Evolutionary conservation across 2,888 invertebrate species (phyloP).

Genomic region (Drosophila pegasa): DNA sequence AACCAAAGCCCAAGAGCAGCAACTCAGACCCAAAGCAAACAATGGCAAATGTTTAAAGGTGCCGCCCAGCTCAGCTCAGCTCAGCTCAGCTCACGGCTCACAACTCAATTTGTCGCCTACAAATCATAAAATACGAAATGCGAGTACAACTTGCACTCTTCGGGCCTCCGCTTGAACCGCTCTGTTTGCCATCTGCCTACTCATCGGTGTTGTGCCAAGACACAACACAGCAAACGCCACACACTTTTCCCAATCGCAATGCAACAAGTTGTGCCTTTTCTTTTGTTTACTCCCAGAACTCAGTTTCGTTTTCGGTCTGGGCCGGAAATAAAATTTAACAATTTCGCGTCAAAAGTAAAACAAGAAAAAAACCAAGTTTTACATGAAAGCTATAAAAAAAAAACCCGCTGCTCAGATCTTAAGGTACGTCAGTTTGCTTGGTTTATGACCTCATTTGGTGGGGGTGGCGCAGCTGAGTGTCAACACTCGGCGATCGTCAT

Average conservation of each 20-base stretch:
- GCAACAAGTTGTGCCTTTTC: conserved; percentile 20
- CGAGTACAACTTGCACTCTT: conserved; percentile 40
- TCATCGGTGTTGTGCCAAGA: conserved; percentile 31
- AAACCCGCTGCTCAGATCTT: conserved; percentile 24
- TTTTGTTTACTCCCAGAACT: conserved; percentile 38
- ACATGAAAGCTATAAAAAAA: conserved; percentile 43
- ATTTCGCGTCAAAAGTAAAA: conserved; percentile 40
- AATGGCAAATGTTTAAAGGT: conserved; percentile 47
- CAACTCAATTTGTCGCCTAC: conserved; percentile 82
- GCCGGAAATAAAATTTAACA: conserved; percentile 66
- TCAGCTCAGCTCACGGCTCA: conserved; percentile 8
- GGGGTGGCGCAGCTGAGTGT: conserved; percentile 64
- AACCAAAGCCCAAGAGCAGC: conserved; percentile 27
- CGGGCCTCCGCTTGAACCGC: conserved; percentile 10
- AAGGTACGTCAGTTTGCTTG: conserved; percentile 50
- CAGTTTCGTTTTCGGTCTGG: conserved; percentile 33
- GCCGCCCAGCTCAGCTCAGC: conserved; percentile 37
- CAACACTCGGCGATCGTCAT: conserved; percentile 65
- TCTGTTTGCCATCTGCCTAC: conserved; percentile 40
- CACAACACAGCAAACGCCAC: conserved; percentile 31
- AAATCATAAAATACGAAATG: conserved; percentile 66
- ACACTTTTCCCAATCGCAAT: conserved; percentile 49
- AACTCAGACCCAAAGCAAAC: conserved; percentile 25
- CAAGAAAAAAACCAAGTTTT: not conserved
- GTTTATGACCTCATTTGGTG: conserved; percentile 70